A percentile compares a stretch with the other conserved stretches of the same genome.
Conservation (phyloP, 2,797 vertebrate genomes). For the Choloepus didactylus region DNA sequence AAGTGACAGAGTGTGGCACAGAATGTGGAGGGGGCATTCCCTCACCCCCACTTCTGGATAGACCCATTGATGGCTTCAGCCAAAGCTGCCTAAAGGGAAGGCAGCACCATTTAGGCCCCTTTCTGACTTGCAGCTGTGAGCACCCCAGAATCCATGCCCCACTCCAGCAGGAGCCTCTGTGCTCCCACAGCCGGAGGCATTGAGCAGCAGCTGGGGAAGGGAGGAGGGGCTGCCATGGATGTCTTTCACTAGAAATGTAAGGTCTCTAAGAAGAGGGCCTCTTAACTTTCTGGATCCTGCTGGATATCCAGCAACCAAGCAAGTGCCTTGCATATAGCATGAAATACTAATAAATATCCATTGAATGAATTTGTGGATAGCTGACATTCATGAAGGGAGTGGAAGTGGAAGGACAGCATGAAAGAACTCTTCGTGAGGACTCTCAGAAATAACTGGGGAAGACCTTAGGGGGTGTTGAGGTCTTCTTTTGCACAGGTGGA, state of each 20-base stretch:
- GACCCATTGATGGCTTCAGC: background rate
- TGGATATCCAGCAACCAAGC: background rate
- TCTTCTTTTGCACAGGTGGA: background rate
- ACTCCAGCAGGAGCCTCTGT: background rate
- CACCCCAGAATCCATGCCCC: background rate
- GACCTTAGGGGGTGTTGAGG: background rate
- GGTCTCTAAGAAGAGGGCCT: background rate
- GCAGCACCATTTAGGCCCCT: background rate
- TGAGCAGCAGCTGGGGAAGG: background rate
- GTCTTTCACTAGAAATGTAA: slow-evolving; percentile 35
- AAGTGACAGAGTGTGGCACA: background rate
- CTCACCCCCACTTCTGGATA: background rate
- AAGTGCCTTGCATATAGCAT: background rate
- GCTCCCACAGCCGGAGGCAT: background rate
- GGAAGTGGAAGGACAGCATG: background rate
- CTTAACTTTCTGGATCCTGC: background rate
- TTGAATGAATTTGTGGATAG: slow-evolving; percentile 4
- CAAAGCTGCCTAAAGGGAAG: background rate
- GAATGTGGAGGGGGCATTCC: background rate
- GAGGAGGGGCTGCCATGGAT: background rate
- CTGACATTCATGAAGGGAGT: background rate
- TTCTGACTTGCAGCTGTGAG: background rate
- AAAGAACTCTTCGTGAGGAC: background rate
- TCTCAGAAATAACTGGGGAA: slow-evolving; percentile 12
- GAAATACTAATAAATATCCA: background rate